These are phyloP conservation scores for Tetragonisca angustula DNA, from an alignment of 2,888 invertebrate genomes.

Conservation along the genomic window DNA sequence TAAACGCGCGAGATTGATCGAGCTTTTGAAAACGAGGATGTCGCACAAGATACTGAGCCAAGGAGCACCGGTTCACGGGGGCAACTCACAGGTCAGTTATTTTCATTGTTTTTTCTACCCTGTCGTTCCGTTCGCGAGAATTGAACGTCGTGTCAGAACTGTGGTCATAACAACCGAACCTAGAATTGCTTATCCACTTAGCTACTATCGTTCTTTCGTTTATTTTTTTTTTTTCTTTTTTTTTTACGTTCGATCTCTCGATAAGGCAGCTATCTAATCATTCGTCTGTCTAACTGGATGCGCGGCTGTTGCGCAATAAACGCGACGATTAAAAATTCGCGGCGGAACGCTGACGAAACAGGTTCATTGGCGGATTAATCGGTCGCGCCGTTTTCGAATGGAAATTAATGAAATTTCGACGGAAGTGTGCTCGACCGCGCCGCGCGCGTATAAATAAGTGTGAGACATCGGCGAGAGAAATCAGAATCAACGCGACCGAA, in stretches of 20 bases:
- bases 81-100: conserved; percentile 80
- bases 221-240: not conserved
- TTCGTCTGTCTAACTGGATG: not conserved
- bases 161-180: no score
- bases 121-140: no score
- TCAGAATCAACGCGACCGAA: conserved; percentile 10
- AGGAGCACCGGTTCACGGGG: conserved; percentile 78
- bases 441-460: conserved; percentile 33
- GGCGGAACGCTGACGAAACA: conserved; percentile 39
- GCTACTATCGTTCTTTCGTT: no score
- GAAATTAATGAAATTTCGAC: conserved; percentile 22
- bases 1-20: not conserved
- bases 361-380: conserved; percentile 40
- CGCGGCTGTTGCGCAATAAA: conserved; percentile 31
- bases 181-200: no score
- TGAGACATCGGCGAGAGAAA: conserved; percentile 1
- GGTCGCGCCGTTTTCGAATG: conserved; percentile 21
- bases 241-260: not conserved
- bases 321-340: conserved; percentile 47
- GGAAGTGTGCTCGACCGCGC: conserved; percentile 20
- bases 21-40: conserved; percentile 70
- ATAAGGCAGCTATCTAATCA: not conserved
- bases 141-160: no score
- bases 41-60: conserved; percentile 77
- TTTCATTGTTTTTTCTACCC: not conserved